Evolutionary conservation across 1,140 invertebrate species (phyloP), one percentile per base, ranked within the genome.

Genomic region (Pristionchus pacificus): DNA sequence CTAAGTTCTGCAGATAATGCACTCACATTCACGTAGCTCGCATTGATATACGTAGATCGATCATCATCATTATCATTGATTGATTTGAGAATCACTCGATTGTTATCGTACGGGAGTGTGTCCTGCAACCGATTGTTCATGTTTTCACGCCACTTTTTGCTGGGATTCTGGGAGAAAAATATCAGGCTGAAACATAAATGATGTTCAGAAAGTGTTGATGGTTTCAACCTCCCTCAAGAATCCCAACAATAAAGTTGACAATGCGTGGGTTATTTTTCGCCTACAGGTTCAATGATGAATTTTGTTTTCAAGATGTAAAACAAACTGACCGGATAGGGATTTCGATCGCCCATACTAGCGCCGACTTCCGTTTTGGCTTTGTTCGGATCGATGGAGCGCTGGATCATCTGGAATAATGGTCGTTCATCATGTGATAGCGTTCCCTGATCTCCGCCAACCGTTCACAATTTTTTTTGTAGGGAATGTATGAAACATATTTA

Each of bases 21-120:
- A 66, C 76, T 77, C 33, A 77, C 76, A 74, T 77, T 79, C 49
- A 81, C 80, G 73, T 84, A 83, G 70, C 79, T 81, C 19, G 81
- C 81, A 73, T 83, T 83, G 59, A 83, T 78, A 65, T 83, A 83
- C 63, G 77, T 71, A 57, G 81, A 74, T 60, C 81, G 71, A 71
- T 77, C 71, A 59, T 77, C 77, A 14, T 19, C 38, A 6, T 49
- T 49, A 59, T 77, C 77, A 14, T 19, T 19, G 6, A 10, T 49
- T 49, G 6, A 19, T 49, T 6, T 49, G 38, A 49, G 61, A 27
- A 83, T 71, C 29, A 81, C 80, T 28, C 80, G 71, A 58, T 80
- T 83, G 66, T 81, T 57, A 60, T 83, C 81, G 58, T 83, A 83
- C 2, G 81, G 81, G 2, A 83, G 70, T 2, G 78, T 80, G 65